phyloP scores from a whole-genome alignment of 1,140 invertebrate species.

The Leucophenga varia region DNA sequence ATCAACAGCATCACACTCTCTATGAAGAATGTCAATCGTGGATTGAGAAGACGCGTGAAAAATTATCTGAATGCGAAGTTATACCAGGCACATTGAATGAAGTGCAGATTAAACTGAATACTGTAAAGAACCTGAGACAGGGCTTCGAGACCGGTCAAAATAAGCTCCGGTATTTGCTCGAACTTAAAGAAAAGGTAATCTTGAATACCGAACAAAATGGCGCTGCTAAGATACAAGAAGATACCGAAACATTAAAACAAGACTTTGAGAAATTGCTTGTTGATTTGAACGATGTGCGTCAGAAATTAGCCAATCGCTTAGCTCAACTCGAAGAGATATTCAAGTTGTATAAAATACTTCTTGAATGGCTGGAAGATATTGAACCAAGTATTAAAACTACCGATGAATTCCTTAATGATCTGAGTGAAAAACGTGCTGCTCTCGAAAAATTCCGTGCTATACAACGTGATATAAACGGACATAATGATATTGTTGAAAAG shows the following conservation, averaged over 20 bases:
- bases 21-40: constrained; percentile 90
- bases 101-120: constrained; percentile 80
- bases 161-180: constrained; percentile 83
- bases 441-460: constrained; percentile 80
- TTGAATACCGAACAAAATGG: constrained; percentile 88
- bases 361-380: constrained; percentile 84
- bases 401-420: constrained; percentile 74
- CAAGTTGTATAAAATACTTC: constrained; percentile 73
- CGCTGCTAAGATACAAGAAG: constrained; percentile 83
- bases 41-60: constrained; percentile 84
- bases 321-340: constrained; percentile 80
- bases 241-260: constrained; percentile 81
- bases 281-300: constrained; percentile 77
- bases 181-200: constrained; percentile 88
- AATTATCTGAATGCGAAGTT: constrained; percentile 73
- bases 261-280: constrained; percentile 83
- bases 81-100: constrained; percentile 76
- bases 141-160: constrained; percentile 89
- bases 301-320: constrained; percentile 69
- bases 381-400: constrained; percentile 77
- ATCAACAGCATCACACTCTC: constrained; percentile 84
- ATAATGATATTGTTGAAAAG: constrained; percentile 73
- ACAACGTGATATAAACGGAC: constrained; percentile 74
- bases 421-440: constrained; percentile 86
- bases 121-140: constrained; percentile 79